Conservation (phyloP, 2,888 invertebrate genomes). For the Mythimna albipuncta region DNA sequence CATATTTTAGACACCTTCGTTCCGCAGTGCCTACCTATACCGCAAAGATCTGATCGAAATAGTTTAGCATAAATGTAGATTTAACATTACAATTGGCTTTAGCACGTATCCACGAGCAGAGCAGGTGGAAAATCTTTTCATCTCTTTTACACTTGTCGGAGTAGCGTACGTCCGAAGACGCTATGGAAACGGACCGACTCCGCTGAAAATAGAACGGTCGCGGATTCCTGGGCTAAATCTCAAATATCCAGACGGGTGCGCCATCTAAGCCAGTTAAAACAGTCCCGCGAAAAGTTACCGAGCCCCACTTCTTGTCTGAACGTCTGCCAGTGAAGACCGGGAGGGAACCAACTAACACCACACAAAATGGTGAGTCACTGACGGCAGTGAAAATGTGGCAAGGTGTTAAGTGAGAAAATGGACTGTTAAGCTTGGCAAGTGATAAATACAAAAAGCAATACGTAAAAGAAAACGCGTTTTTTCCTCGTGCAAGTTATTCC, state of each 20-base stretch:
- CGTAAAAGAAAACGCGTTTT: conserved; percentile 66
- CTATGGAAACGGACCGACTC: conserved; percentile 80
- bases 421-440: conserved; percentile 82
- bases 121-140: conserved; percentile 73
- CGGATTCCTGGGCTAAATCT: conserved; percentile 92
- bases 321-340: conserved; percentile 94
- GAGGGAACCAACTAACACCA: conserved; percentile 92
- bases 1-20: conserved; percentile 74
- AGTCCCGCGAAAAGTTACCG: conserved; percentile 92
- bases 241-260: conserved; percentile 92
- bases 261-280: conserved; percentile 95
- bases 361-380: conserved; percentile 93
- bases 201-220: conserved; percentile 89
- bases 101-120: conserved; percentile 69
- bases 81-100: conserved; percentile 85
- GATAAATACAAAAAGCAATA: conserved; percentile 70
- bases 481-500: conserved; percentile 80
- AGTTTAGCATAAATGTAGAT: conserved; percentile 89
- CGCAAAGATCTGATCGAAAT: conserved; percentile 86
- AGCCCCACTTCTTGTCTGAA: conserved; percentile 95
- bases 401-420: conserved; percentile 85
- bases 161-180: conserved; percentile 73
- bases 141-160: conserved; percentile 79
- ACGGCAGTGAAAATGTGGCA: conserved; percentile 87
- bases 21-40: conserved; percentile 70